Base-by-base conservation (phyloP, 2,888 invertebrate genomes). In the Eutolmus rufibarbis region DNA sequence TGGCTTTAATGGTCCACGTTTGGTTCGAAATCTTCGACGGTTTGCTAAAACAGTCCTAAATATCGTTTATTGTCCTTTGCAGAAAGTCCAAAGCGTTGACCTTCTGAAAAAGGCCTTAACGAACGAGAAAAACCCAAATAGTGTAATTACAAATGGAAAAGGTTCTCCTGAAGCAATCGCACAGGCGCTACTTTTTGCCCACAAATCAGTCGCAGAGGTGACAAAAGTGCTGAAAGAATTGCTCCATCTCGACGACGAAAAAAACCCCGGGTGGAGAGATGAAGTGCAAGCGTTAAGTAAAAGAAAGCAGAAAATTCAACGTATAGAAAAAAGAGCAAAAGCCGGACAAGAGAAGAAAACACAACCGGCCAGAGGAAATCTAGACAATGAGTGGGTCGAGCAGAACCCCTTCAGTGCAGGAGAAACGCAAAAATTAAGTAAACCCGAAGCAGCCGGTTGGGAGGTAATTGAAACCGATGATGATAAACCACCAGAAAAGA, bases 261-360 rank as follows among this genome's bases (percentile, higher is more conserved):
- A 43, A 1, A 89, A 89, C 86, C 89, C 89, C 1, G 87, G 86
- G 14, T 92, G 92, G 92, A 90, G 90, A 2, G 88, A 90, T 1
- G 90, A 91, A 86, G 89, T 92, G 16, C 77, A 89, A 78, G 90
- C 91, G 87, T 87, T 90, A 0, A 92, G 92, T 88, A 92, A 91
- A 88, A 89, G 88, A 37, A 34, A 79, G 2, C 76, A 81, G n/a
- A 89, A 89, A 37, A 3, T 16, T 4, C 51, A 16, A 14, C 43
- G 43, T 86, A 74, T 12, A 31, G 40, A 19, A 46, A 78, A 31
- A 9, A 87, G 86, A 0, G 89, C 89, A n/a, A 88, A 88, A 0
- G 91, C 74, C 19, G 90, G 77, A 5, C 7, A 90, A 37, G 90
- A 91, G 86, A 92, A 92, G 92, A 82, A 91, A 37, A 89, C 91